Percentiles rank a stretch among this genome's conserved stretches.
These are phyloP conservation scores for Conger conger DNA, from an alignment of 2,113 vertebrate species.

Conservation along the genomic window DNA sequence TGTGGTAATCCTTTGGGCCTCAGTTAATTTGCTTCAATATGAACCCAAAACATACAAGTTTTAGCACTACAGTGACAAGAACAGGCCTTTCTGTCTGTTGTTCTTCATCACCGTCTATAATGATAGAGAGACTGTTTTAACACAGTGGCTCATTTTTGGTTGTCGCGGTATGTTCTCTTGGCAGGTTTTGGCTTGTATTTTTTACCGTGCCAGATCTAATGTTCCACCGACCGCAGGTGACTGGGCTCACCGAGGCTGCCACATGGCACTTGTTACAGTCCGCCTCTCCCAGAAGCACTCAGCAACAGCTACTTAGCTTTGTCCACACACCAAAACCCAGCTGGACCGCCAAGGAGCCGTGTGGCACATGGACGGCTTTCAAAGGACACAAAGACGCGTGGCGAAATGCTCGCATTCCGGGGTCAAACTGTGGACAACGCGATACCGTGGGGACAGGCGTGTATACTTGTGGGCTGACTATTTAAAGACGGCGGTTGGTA, in stretches of 20 bases:
- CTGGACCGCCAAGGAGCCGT: constrained; percentile 50
- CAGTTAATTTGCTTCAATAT: not conserved
- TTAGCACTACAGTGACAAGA: not conserved
- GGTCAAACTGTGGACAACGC: constrained; percentile 36
- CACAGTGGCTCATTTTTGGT: not conserved
- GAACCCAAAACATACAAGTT: not conserved
- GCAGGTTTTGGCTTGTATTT: not conserved
- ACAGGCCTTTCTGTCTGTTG: not conserved
- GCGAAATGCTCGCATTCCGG: constrained; percentile 59
- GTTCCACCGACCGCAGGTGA: constrained; percentile 49
- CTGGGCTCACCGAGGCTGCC: constrained; percentile 27
- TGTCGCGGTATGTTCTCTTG: not conserved
- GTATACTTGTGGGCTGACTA: constrained; percentile 7
- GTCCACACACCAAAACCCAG: constrained; percentile 59
- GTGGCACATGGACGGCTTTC: constrained; percentile 52
- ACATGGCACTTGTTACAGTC: constrained; percentile 36
- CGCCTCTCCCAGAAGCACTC: constrained; percentile 51
- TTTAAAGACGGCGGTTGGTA: not conserved
- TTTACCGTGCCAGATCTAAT: constrained; percentile 46
- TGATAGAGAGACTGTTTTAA: not conserved
- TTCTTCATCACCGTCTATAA: not conserved
- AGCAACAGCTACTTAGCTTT: constrained; percentile 63
- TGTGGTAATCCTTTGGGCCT: not conserved
- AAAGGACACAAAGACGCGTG: constrained; percentile 49
- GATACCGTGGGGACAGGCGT: constrained; percentile 38